Conservation (phyloP, 2,113 vertebrate genomes). For the Scomber japonicus region DNA sequence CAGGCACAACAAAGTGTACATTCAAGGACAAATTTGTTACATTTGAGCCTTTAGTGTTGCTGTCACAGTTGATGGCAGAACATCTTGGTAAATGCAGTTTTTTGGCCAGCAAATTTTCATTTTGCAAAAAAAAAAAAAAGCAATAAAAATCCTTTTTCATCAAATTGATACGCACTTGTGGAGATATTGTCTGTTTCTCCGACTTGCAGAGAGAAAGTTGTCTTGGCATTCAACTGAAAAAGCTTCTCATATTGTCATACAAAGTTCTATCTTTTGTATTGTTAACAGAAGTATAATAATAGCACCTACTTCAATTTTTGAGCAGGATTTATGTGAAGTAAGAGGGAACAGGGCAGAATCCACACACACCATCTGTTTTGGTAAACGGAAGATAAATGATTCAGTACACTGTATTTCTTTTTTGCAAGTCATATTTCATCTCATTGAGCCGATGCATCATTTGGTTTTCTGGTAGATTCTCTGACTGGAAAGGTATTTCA, state of each 20-base stretch:
- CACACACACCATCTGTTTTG: background rate
- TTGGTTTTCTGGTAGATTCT: conserved; percentile 17
- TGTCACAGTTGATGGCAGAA: background rate
- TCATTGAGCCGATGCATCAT: background rate
- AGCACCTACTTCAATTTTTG: background rate
- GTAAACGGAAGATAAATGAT: background rate
- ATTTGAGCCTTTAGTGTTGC: background rate
- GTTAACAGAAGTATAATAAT: background rate
- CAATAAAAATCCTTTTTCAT: background rate
- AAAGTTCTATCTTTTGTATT: background rate
- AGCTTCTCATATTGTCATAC: background rate
- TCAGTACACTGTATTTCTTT: too few species aligned
- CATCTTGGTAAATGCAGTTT: conserved; percentile 5
- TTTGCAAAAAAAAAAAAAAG: background rate
- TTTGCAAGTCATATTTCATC: conserved; percentile 2
- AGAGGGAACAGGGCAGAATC: too few species aligned
- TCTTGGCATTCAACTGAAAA: too few species aligned
- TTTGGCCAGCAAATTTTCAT: background rate
- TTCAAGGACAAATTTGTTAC: conserved; percentile 20
- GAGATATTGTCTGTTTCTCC: too few species aligned
- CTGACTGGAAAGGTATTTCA: conserved; percentile 7
- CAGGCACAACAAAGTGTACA: too few species aligned
- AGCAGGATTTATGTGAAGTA: background rate
- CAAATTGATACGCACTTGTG: background rate
- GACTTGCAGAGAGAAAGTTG: too few species aligned